Conservation (phyloP, 2,888 invertebrate genomes). For the Rhingia rostrata region DNA sequence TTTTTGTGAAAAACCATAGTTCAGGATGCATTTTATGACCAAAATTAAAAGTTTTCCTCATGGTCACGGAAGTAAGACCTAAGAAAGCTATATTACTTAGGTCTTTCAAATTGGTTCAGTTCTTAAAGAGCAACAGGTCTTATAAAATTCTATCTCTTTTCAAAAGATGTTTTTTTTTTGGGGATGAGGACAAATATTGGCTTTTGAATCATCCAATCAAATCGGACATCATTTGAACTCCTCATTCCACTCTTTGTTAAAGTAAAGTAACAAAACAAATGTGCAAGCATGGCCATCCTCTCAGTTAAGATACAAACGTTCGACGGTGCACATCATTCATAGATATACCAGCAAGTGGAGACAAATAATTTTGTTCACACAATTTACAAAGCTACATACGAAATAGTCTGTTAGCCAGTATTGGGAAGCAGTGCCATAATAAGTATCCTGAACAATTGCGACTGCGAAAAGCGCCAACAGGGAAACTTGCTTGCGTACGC, state of each 20-base stretch:
- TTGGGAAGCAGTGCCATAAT: constrained; percentile 13
- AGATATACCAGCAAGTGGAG: constrained; percentile 9
- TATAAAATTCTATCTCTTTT: too few species aligned
- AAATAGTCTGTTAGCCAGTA: not conserved
- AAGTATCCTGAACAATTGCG: not conserved
- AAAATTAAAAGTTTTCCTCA: too few species aligned
- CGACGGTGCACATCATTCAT: constrained; percentile 42
- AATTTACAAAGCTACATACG: not conserved
- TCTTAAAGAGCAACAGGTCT: too few species aligned
- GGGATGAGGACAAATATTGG: too few species aligned
- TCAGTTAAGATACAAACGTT: constrained; percentile 62
- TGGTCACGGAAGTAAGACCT: too few species aligned
- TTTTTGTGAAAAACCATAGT: too few species aligned
- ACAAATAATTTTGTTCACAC: not conserved
- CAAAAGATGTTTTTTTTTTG: too few species aligned
- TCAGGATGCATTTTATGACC: too few species aligned
- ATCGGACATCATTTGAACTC: too few species aligned
- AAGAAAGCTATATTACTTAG: too few species aligned
- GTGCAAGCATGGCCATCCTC: constrained; percentile 41
- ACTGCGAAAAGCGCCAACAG: not conserved
- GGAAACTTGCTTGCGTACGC: not conserved
- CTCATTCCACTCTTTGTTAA: not conserved
- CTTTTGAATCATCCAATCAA: too few species aligned
- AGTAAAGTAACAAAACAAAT: constrained; percentile 56
- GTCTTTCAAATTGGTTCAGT: too few species aligned